Evolutionary conservation across 1,140 invertebrate genomes (phyloP), one percentile per base, ranked within the genome.

Genomic region (Trichoplusia ni): DNA sequence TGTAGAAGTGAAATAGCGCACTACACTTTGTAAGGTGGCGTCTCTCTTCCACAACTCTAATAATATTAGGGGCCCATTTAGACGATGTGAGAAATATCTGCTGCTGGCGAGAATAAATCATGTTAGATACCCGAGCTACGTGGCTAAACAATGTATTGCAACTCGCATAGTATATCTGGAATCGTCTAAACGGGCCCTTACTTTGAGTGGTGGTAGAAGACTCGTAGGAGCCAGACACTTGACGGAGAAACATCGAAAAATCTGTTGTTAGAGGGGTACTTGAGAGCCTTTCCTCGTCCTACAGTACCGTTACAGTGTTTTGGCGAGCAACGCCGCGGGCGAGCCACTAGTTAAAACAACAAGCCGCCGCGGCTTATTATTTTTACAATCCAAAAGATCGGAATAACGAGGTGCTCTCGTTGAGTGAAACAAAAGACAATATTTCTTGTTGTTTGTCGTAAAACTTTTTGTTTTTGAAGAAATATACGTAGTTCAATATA

Each of bases 341-440:
- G n/a, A 38, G 6, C 33, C 35, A n/a, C 13, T 54, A 54, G 33
- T 40, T 54, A 21, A 18, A 25, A 38, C 21, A 54, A 54, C 35
- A 54, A 54, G 13, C 11, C 5, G 25, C 31, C 33, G 6, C 16
- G 11, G 33, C 51, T 38, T 54, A 54, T 54, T 54, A 54, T 54
- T 54, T 54, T 54, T 54, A 54, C 51, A 54, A 27, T 38, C 38
- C 29, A 54, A 25, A 21, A 25, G 19, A 25, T 54, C 35, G 11
- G 29, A 38, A 25, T 54, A 54, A 54, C 33, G 51, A 54, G 51
- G 23, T 11, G n/a, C 40, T 25, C 33, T 19, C 3, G 16, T 23
- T 13, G 19, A 16, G 18, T 40, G 19, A 54, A 38, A 54, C 35
- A 54, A 54, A 54, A 27, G 13, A 54, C 23, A 19, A 35, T 9